phyloP scores from a whole-genome alignment of 2,888 invertebrate genomes.

The Auanema freiburgensis region DNA sequence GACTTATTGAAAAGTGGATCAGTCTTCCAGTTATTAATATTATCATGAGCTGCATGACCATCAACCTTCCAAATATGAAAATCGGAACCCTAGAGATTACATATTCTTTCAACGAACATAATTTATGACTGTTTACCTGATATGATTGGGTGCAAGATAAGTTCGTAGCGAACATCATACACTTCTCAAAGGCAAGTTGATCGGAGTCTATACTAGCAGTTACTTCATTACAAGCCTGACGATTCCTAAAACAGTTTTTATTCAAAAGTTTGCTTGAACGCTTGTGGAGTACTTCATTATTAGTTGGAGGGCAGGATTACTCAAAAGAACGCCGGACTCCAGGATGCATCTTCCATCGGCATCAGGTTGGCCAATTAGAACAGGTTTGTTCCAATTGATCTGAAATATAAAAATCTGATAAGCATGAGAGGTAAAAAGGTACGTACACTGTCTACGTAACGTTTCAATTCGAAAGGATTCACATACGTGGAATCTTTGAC shows the following conservation, averaged over 20 bases:
- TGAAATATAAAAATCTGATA: slow-evolving; percentile 16
- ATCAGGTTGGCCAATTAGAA: slow-evolving; percentile 39
- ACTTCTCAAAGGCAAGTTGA: slow-evolving; percentile 56
- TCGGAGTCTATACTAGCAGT: slow-evolving; percentile 40
- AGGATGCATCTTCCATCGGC: slow-evolving; percentile 66
- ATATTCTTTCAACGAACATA: background rate
- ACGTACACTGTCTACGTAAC: slow-evolving; percentile 70
- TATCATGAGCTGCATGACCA: slow-evolving; percentile 45
- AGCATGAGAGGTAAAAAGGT: background rate
- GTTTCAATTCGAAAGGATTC: slow-evolving; percentile 77
- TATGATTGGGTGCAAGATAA: slow-evolving; percentile 44
- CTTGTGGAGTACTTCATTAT: slow-evolving; percentile 68
- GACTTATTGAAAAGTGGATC: slow-evolving; percentile 51
- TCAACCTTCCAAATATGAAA: slow-evolving; percentile 42
- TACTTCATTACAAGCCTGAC: slow-evolving; percentile 47
- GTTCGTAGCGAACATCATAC: slow-evolving; percentile 55
- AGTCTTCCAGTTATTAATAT: slow-evolving; percentile 36
- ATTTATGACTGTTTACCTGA: slow-evolving; percentile 28
- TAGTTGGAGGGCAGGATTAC: slow-evolving; percentile 81
- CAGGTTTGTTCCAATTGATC: slow-evolving; percentile 56
- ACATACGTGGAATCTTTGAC: slow-evolving; percentile 83
- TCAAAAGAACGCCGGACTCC: slow-evolving; percentile 84
- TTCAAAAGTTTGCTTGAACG: slow-evolving; percentile 6
- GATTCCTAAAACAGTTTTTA: slow-evolving; percentile 41
- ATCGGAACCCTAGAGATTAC: slow-evolving; percentile 22